Percentiles rank a stretch among this genome's conserved stretches.
These are phyloP conservation scores for Leuciscus waleckii DNA, from an alignment of 2,797 vertebrate species.

Conservation along the genomic window DNA sequence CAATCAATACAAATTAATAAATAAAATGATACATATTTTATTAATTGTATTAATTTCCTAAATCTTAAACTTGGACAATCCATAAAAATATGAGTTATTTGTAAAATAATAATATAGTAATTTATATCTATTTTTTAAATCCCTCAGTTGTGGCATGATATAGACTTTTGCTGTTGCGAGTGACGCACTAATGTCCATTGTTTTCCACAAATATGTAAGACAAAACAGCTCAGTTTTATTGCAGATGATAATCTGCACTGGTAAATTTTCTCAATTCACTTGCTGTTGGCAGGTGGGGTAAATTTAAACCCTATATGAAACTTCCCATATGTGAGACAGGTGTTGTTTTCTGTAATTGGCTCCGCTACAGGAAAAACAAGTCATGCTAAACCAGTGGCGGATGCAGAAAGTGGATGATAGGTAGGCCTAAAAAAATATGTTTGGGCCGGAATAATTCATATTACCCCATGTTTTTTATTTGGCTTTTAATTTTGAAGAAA, in stretches of 20 bases:
- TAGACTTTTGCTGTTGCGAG: neutral
- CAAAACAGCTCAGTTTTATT: neutral
- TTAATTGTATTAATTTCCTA: neutral
- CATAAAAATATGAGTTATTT: neutral
- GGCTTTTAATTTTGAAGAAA: too few species aligned
- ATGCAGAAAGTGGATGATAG: too few species aligned
- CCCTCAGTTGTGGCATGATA: neutral
- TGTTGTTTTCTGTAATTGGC: constrained; percentile 48
- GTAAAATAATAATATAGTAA: neutral
- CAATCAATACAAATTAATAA: neutral
- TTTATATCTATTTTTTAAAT: neutral
- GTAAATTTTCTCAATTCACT: neutral
- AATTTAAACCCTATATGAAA: neutral
- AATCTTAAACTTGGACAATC: neutral
- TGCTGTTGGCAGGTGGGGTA: neutral
- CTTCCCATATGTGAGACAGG: neutral
- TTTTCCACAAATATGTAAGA: constrained; percentile 1
- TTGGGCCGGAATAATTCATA: too few species aligned
- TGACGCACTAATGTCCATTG: neutral
- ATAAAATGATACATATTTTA: neutral
- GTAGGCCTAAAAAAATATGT: too few species aligned
- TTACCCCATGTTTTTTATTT: too few species aligned
- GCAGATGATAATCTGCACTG: neutral
- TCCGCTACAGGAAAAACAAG: constrained; percentile 57
- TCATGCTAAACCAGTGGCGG: constrained; percentile 41